These are phyloP conservation scores for Creontiades dilutus DNA, from an alignment of 2,888 invertebrate genomes.

Conservation along the genomic window DNA sequence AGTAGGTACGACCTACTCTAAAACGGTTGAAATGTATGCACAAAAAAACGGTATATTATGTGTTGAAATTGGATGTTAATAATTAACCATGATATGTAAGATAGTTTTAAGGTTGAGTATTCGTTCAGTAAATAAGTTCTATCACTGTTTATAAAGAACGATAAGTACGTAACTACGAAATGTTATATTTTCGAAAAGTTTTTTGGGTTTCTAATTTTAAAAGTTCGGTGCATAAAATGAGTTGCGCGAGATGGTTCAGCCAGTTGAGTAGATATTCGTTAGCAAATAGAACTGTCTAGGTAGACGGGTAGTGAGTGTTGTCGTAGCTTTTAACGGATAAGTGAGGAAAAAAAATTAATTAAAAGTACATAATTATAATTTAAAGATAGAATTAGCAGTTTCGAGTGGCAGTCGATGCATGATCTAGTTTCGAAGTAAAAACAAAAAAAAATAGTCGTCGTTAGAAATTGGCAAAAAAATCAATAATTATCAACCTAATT, in stretches of 20 bases:
- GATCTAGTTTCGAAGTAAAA: no score
- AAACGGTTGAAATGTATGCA: background rate
- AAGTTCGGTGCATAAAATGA: background rate
- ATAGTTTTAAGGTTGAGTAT: background rate
- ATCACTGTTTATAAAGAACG: constrained; percentile 16
- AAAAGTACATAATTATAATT: constrained; percentile 33
- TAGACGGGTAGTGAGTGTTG: constrained; percentile 63
- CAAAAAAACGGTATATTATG: background rate
- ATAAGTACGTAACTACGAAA: background rate
- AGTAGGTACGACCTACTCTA: no score
- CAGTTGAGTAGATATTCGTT: constrained; percentile 44
- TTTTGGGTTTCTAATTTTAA: constrained; percentile 47
- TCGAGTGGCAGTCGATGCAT: constrained; percentile 37
- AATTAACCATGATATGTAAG: background rate
- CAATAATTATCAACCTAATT: no score
- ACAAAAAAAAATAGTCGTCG: no score
- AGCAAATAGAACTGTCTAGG: constrained; percentile 65
- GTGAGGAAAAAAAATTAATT: constrained; percentile 53
- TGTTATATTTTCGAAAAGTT: constrained; percentile 61
- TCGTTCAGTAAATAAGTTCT: background rate
- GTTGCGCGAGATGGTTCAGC: constrained; percentile 11
- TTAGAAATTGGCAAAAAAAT: no score
- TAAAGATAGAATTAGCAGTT: constrained; percentile 10
- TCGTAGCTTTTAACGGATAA: constrained; percentile 60
- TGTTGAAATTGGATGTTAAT: background rate